A percentile compares a stretch with the other conserved stretches of the same genome.
Evolutionary conservation across 2,888 invertebrate species (phyloP).

Genomic region (Phyllotreta striolata): DNA sequence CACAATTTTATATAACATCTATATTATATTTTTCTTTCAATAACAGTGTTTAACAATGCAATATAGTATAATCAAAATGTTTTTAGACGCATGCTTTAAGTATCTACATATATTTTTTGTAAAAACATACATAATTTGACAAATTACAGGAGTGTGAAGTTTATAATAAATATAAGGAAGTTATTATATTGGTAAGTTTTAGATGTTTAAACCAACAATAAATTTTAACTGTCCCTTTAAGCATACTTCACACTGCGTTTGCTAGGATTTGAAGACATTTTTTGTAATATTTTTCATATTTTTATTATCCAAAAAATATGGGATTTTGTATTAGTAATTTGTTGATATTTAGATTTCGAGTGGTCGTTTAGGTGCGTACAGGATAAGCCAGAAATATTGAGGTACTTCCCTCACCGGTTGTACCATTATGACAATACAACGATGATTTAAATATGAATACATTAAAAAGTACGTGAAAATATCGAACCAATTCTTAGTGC

Average conservation of each 20-base stretch:
- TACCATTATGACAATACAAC: constrained; percentile 7
- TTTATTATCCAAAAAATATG: constrained; percentile 12
- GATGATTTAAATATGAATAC: background rate
- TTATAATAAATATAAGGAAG: constrained; percentile 38
- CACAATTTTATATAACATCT: constrained; percentile 46
- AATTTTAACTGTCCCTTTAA: constrained; percentile 17
- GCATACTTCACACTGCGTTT: no score
- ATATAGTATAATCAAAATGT: constrained; percentile 51
- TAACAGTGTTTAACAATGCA: constrained; percentile 55
- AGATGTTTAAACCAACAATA: background rate
- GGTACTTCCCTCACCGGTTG: background rate
- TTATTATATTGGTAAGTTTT: constrained; percentile 28
- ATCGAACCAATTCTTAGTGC: constrained; percentile 36
- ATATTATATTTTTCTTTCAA: constrained; percentile 48
- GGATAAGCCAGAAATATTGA: background rate
- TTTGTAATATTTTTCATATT: no score
- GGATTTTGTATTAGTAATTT: constrained; percentile 3
- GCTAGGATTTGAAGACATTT: no score
- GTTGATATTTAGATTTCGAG: constrained; percentile 7
- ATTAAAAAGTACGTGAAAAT: constrained; percentile 27
- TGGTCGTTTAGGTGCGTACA: background rate
- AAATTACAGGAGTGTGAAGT: constrained; percentile 28
- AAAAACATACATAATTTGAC: constrained; percentile 49
- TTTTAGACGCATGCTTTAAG: constrained; percentile 45
- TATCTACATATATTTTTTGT: constrained; percentile 44